A percentile compares a stretch with the other conserved stretches of the same genome.
These are phyloP conservation scores for Sylvilagus bachmani DNA, from an alignment of 2,113 vertebrate species.

Conservation along the genomic window DNA sequence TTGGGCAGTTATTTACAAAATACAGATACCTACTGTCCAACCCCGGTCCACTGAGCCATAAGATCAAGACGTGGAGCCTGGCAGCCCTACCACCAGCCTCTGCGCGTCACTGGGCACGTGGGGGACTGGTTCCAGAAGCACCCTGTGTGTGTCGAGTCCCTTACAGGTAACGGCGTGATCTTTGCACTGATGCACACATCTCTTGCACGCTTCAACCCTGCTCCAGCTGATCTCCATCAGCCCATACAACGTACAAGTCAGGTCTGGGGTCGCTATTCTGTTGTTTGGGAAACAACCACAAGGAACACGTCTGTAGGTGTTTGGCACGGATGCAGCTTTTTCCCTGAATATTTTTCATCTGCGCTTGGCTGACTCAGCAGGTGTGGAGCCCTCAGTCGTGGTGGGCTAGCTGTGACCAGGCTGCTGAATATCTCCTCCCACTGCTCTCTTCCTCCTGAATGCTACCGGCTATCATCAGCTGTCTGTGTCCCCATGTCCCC, in stretches of 20 bases:
- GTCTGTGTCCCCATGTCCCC: not conserved
- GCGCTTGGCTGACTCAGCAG: not conserved
- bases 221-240: not conserved
- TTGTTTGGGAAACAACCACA: not conserved
- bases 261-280: too few relatives aligned
- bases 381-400: not conserved
- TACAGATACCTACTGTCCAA: not conserved
- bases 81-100: too few relatives aligned
- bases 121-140: not conserved
- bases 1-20: not conserved
- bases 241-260: not conserved
- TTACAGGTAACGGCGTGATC: not conserved
- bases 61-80: not conserved
- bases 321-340: not conserved
- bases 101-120: not conserved
- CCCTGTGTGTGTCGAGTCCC: too few relatives aligned
- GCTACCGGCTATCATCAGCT: not conserved
- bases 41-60: not conserved
- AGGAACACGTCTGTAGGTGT: too few relatives aligned
- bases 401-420: not conserved
- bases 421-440: not conserved
- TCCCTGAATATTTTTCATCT: not conserved
- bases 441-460: not conserved
- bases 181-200: too few relatives aligned
- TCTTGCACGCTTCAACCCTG: not conserved